Evolutionary conservation across 2,888 invertebrate genomes (phyloP), one percentile per base, ranked within the genome.

Genomic region (Peribatodes rhomboidaria): DNA sequence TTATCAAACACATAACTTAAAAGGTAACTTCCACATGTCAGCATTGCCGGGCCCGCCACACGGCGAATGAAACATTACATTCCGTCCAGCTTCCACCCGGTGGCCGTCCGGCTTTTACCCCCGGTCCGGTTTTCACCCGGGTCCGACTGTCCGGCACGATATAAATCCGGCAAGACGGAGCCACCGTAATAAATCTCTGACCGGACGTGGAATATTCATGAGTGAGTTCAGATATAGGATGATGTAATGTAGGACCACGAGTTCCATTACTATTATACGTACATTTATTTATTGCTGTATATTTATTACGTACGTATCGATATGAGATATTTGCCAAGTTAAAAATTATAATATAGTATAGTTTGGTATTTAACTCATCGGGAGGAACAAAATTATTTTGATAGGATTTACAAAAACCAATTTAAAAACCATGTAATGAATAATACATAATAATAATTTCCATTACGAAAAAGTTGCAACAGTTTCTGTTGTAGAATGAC

Each of bases 201-300:
- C 72, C 67, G 73, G 72, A 78, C 75, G 59, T 72, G 70, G 81
- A 82, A 83, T 83, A 83, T 83, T 83, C 83, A 83, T 82, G 82
- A 81, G 59, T 39, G 73, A 65, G 68, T 71, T 53, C 27, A 27
- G 14, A 55, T 63, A 67, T 69, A 74, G 73, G 61, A 61, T 68
- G 68, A 20, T 42, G 42, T 18, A 14, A 27, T 27, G 27, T 27
- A 2, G 27, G 27, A 27, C n/a, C n/a, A n/a, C n/a, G n/a, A 6
- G 27, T 27, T 27, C 27, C 27, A 6, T 27, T 27, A 27, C 27
- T 27, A 27, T 27, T 27, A 6, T 6, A 27, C 6, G 6, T 27
- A 4, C 2, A 4, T 27, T 4, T 27, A 6, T 27, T 27, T 27
- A 27, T 4, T 27, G 6, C 27, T 27, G 27, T 27, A 27, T 27